A percentile compares a stretch with the other conserved stretches of the same genome.
Conservation (phyloP, 2,113 vertebrate genomes). For the Marcusenius ussheri region DNA sequence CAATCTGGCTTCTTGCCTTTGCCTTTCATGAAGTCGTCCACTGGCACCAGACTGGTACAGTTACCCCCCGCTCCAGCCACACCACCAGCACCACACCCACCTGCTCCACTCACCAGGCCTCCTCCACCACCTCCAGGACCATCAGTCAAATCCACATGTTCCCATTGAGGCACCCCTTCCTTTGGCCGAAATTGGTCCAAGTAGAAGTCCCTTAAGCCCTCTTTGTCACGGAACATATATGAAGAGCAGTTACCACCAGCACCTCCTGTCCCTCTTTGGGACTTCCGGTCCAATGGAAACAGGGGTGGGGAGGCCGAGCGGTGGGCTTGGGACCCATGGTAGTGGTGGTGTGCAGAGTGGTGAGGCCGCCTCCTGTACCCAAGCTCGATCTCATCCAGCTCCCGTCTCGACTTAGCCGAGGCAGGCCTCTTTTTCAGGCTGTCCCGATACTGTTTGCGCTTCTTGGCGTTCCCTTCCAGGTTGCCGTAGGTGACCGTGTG, state of each 20-base stretch:
- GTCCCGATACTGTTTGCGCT: constrained; percentile 94
- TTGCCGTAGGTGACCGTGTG: constrained; percentile 98
- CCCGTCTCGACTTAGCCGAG: constrained; percentile 87
- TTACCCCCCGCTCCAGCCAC: constrained; percentile 59
- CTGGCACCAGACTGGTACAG: constrained; percentile 65
- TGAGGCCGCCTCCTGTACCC: constrained; percentile 83
- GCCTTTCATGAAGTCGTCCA: constrained; percentile 72
- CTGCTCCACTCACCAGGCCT: constrained; percentile 54
- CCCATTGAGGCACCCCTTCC: constrained; percentile 90
- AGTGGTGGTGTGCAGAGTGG: constrained; percentile 89
- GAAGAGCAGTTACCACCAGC: constrained; percentile 56
- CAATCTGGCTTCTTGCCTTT: constrained; percentile 63
- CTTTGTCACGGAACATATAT: constrained; percentile 83
- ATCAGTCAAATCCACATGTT: constrained; percentile 80
- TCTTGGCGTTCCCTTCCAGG: constrained; percentile 88
- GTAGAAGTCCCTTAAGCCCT: constrained; percentile 92
- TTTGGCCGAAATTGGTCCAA: constrained; percentile 89
- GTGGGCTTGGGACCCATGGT: constrained; percentile 60
- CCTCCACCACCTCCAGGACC: constrained; percentile 31
- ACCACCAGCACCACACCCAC: constrained; percentile 57
- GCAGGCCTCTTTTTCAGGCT: constrained; percentile 96
- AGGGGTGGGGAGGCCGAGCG: constrained; percentile 64
- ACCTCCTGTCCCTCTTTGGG: constrained; percentile 46
- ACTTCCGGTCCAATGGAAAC: constrained; percentile 53
- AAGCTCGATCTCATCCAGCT: constrained; percentile 93